phyloP scores from a whole-genome alignment of 2,888 invertebrate species.

The Brachynemurus nebulosus region DNA sequence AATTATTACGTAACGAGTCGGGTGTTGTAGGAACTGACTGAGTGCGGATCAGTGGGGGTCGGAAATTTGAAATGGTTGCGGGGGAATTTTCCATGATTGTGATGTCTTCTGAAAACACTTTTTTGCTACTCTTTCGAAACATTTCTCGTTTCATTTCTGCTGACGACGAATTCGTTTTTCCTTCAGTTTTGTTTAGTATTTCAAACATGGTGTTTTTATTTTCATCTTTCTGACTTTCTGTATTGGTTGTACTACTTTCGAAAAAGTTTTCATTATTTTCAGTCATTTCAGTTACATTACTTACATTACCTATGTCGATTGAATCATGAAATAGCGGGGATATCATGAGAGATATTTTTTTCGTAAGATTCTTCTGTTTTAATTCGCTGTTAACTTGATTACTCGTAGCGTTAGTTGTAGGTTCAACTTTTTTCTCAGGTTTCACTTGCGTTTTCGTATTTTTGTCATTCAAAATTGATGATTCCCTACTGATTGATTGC shows the following conservation, averaged over 20 bases:
- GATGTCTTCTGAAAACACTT: slow-evolving; percentile 25
- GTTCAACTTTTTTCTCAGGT: not conserved
- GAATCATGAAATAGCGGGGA: not conserved
- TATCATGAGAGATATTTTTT: not conserved
- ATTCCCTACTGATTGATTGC: not conserved
- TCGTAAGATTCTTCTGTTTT: not conserved
- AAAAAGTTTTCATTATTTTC: not conserved
- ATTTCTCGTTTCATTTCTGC: slow-evolving; percentile 26
- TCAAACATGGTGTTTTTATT: not conserved
- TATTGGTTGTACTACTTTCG: not conserved
- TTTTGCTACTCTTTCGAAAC: slow-evolving; percentile 29
- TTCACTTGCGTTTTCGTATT: not conserved
- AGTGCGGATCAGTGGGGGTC: slow-evolving; percentile 26
- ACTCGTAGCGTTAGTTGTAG: too few relatives aligned
- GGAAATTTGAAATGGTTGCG: slow-evolving; percentile 9
- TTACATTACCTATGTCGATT: not conserved
- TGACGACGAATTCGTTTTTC: slow-evolving; percentile 20
- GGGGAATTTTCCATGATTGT: slow-evolving; percentile 14
- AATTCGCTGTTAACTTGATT: not conserved
- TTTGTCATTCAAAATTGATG: not conserved
- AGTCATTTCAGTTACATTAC: not conserved
- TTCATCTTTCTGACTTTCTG: not conserved
- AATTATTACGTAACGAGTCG: not conserved
- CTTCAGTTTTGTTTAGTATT: not conserved
- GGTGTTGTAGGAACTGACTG: slow-evolving; percentile 24